These are phyloP conservation scores for Dromas ardeola DNA, from an alignment of 2,113 vertebrate species.

Conservation along the genomic window DNA sequence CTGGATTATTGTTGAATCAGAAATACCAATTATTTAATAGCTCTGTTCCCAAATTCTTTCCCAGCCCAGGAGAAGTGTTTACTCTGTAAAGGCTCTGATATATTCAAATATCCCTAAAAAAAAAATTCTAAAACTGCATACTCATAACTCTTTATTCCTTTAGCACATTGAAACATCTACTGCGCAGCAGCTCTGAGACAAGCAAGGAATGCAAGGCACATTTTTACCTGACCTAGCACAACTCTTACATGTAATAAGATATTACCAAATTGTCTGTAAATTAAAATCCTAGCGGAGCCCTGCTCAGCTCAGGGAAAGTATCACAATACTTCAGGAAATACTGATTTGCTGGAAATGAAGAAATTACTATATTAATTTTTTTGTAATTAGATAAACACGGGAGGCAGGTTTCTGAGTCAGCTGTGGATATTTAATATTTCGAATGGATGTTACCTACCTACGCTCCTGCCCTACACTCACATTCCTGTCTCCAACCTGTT, in stretches of 20 bases:
- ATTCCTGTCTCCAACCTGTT: not conserved
- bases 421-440: not conserved
- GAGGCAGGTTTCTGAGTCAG: not conserved
- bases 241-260: not conserved
- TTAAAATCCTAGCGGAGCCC: not conserved
- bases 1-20: not conserved
- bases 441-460: not conserved
- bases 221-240: not conserved
- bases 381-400: not conserved
- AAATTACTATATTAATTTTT: not conserved
- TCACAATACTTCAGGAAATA: not conserved
- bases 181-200: not conserved
- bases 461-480: not conserved
- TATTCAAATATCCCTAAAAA: not conserved
- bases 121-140: not conserved
- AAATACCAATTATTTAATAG: not conserved
- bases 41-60: not conserved
- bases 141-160: not conserved
- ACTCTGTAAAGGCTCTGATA: not conserved
- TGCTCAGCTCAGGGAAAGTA: not conserved
- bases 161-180: not conserved
- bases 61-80: not conserved
- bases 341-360: not conserved
- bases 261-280: not conserved
- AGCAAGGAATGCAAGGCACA: not conserved